Evolutionary conservation across 2,888 invertebrate species (phyloP).

Genomic region (Helicoverpa assulta): DNA sequence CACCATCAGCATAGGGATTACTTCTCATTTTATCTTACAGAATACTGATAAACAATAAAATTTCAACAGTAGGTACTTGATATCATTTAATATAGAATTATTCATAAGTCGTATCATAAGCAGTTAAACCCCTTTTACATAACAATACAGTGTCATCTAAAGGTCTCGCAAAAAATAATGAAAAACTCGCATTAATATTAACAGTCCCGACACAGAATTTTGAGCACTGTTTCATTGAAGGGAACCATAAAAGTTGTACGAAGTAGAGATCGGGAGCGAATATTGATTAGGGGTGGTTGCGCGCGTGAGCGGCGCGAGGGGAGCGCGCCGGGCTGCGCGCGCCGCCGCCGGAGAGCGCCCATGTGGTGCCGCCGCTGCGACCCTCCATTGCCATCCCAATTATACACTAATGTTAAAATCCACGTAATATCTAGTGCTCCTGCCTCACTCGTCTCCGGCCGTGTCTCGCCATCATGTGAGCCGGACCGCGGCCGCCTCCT

Average conservation of each 20-base stretch:
- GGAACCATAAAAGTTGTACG: constrained; percentile 78
- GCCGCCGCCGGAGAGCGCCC: constrained; percentile 64
- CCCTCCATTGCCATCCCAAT: constrained; percentile 67
- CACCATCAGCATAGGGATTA: constrained; percentile 51
- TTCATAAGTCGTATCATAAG: constrained; percentile 8
- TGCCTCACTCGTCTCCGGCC: constrained; percentile 47
- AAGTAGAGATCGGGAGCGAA: constrained; percentile 78
- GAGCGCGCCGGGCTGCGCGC: constrained; percentile 67
- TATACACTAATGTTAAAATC: constrained; percentile 71
- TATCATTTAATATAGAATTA: constrained; percentile 20
- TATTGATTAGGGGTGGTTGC: constrained; percentile 84
- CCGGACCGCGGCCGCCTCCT: constrained; percentile 58
- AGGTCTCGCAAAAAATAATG: constrained; percentile 18
- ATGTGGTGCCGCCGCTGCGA: constrained; percentile 70
- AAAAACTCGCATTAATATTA: constrained; percentile 52
- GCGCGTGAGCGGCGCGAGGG: constrained; percentile 68
- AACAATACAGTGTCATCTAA: constrained; percentile 18
- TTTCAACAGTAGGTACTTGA: constrained; percentile 19
- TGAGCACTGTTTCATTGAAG: constrained; percentile 74
- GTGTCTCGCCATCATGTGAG: constrained; percentile 64
- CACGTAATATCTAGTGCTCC: constrained; percentile 54
- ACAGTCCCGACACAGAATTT: constrained; percentile 42
- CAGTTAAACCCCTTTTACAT: constrained; percentile 21
- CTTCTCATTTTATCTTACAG: constrained; percentile 52
- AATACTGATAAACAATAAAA: constrained; percentile 43